A percentile compares a stretch with the other conserved stretches of the same genome.
phyloP scores from a whole-genome alignment of 2,888 invertebrate species.

The Cosmopolites sordidus region DNA sequence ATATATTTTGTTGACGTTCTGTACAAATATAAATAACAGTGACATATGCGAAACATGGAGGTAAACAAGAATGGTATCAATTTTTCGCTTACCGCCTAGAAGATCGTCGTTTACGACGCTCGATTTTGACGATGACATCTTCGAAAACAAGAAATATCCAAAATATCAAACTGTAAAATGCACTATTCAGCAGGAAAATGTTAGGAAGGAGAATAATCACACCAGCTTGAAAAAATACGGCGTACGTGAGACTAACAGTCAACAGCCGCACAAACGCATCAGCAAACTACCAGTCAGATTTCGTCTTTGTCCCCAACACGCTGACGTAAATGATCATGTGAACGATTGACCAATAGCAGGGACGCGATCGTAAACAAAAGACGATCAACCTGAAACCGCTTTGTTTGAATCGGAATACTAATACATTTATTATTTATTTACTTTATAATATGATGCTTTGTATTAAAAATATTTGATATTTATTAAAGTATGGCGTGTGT shows the following conservation, averaged over 20 bases:
- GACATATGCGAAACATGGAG: conserved; percentile 21
- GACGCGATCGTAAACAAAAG: not conserved
- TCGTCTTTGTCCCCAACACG: not conserved
- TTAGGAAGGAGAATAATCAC: not conserved
- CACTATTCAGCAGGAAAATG: conserved; percentile 6
- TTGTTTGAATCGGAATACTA: not conserved
- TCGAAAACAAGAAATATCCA: conserved; percentile 16
- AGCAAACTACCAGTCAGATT: conserved; percentile 1
- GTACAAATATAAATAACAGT: conserved; percentile 19
- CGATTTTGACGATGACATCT: conserved; percentile 48
- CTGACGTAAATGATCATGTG: not conserved
- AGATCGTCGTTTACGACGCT: conserved; percentile 44
- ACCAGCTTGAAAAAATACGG: not conserved
- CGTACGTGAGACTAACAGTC: conserved; percentile 39
- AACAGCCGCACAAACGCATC: conserved; percentile 30
- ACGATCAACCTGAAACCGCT: not conserved
- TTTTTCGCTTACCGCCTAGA: conserved; percentile 43
- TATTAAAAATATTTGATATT: not conserved
- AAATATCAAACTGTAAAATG: not conserved
- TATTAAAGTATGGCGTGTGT: not conserved
- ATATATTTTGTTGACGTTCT: conserved; percentile 13
- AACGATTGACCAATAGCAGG: not conserved
- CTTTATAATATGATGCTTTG: not conserved
- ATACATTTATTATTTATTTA: not conserved
- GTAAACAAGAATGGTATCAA: conserved; percentile 25